Evolutionary conservation across 2,113 vertebrate genomes (phyloP).

Genomic region (Catharus fuscescens): DNA sequence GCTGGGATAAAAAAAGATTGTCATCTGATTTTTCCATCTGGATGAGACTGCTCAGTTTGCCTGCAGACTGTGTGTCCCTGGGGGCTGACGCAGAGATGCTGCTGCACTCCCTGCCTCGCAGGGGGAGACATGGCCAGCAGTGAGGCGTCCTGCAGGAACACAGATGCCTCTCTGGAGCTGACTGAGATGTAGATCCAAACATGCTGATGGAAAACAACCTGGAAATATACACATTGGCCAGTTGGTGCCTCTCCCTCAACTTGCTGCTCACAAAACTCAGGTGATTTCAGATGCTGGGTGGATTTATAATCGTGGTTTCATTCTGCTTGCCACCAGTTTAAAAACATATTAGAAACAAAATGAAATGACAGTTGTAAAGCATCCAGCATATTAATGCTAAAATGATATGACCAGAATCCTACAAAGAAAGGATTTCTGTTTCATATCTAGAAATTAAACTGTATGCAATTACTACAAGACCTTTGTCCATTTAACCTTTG

Average conservation of each 20-base stretch:
- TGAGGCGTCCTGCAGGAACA: neutral
- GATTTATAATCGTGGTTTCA: neutral
- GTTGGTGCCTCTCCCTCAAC: neutral
- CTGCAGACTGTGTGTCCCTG: neutral
- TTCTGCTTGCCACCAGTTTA: neutral
- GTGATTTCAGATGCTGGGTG: neutral
- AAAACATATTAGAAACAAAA: neutral
- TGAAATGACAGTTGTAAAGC: neutral
- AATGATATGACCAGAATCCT: neutral
- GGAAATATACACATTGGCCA: neutral
- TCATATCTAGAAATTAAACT: constrained; percentile 8
- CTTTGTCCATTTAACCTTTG: neutral
- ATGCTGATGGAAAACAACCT: neutral
- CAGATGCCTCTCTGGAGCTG: neutral
- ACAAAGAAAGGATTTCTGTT: neutral
- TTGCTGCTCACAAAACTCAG: neutral
- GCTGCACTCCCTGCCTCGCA: neutral
- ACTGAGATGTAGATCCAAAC: neutral
- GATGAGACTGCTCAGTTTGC: constrained; percentile 36
- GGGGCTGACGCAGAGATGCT: neutral
- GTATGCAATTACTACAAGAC: neutral
- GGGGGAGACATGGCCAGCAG: neutral
- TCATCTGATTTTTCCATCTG: constrained; percentile 61
- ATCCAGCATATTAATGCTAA: neutral
- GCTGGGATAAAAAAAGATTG: constrained; percentile 61